A percentile compares a stretch with the other conserved stretches of the same genome.
Conservation (phyloP, 2,113 vertebrate genomes). For the Eulacestoma nigropectus region DNA sequence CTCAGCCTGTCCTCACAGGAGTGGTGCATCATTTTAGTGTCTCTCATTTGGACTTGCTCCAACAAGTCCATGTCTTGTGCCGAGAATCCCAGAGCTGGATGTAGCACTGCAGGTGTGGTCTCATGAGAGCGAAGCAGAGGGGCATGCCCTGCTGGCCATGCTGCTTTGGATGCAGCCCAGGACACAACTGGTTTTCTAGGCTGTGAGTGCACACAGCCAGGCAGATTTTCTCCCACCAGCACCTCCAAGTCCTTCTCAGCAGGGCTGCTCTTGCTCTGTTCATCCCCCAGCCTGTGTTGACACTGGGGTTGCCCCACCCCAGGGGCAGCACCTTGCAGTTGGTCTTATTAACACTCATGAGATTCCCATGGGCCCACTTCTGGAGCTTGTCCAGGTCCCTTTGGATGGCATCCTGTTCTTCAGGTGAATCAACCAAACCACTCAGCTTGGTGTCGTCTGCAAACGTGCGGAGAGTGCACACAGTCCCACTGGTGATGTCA, state of each 20-base stretch:
- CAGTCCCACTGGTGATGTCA: neutral
- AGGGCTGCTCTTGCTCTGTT: neutral
- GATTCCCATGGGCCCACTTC: neutral
- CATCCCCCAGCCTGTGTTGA: neutral
- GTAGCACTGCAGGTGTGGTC: neutral
- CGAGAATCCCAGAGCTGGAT: rapidly evolving
- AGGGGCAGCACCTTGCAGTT: neutral
- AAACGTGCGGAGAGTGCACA: neutral
- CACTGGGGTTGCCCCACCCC: neutral
- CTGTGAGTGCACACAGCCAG: neutral
- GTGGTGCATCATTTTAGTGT: neutral
- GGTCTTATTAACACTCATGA: neutral
- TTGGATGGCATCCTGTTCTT: neutral
- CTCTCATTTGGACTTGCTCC: neutral
- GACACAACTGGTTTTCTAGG: neutral
- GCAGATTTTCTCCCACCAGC: neutral
- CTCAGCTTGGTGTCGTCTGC: neutral
- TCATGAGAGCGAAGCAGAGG: neutral
- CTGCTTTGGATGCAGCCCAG: neutral
- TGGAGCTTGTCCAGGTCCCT: neutral
- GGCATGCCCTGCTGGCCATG: no score
- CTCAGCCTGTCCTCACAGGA: neutral
- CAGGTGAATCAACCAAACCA: neutral
- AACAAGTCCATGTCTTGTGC: no score
- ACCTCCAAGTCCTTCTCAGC: neutral